Percentiles rank a stretch among this genome's conserved stretches.
Conservation (phyloP, 2,797 vertebrate genomes). For the Rhabdomys pumilio region DNA sequence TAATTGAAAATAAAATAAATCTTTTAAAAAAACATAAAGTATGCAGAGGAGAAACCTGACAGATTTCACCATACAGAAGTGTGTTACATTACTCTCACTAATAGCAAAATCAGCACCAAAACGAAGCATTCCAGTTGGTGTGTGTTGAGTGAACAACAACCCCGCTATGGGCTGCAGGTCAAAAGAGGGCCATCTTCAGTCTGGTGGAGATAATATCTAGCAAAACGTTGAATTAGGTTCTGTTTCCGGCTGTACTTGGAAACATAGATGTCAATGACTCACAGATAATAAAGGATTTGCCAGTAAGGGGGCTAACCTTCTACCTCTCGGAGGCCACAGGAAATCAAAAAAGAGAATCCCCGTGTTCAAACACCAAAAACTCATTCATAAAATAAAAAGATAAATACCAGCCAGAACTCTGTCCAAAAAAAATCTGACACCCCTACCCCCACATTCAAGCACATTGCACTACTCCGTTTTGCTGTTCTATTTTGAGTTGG, state of each 20-base stretch:
- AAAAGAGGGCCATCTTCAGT: constrained; percentile 63
- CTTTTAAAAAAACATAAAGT: background rate
- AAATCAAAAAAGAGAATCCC: background rate
- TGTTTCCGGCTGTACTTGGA: constrained; percentile 63
- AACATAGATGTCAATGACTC: background rate
- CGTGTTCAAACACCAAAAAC: background rate
- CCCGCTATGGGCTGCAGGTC: constrained; percentile 68
- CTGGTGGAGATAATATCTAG: constrained; percentile 65
- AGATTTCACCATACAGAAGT: background rate
- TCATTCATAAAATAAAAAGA: constrained; percentile 37
- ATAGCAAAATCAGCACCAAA: constrained; percentile 55
- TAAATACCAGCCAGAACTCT: background rate
- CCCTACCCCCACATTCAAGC: background rate
- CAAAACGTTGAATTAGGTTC: constrained; percentile 70
- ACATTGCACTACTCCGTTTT: background rate
- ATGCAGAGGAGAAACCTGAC: background rate
- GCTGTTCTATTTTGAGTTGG: background rate
- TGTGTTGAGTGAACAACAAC: constrained; percentile 63
- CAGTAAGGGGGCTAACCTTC: background rate
- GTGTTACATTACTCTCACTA: background rate
- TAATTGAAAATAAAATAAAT: background rate
- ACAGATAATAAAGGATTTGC: background rate
- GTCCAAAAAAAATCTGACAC: background rate
- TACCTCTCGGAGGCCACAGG: background rate
- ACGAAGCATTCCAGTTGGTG: constrained; percentile 28